These are phyloP conservation scores for Lytechinus pictus DNA, from an alignment of 35 echinoderm and acorn worm species.

Conservation along the genomic window DNA sequence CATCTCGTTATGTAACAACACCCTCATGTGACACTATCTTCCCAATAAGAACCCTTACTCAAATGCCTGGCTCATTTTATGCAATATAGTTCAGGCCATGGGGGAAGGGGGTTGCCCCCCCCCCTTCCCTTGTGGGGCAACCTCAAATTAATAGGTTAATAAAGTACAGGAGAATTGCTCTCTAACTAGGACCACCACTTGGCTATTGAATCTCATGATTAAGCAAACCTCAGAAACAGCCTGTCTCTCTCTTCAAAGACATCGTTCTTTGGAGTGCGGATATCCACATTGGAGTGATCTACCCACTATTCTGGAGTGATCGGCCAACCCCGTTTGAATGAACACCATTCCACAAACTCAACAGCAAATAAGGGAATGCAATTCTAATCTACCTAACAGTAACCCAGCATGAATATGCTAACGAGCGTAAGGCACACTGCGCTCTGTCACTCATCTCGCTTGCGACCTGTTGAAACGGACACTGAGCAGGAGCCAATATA, in stretches of 20 bases:
- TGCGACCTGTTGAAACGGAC: slow-evolving; percentile 40
- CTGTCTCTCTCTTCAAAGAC: not conserved
- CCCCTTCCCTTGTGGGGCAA: too few relatives aligned
- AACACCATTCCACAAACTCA: slow-evolving; percentile 7
- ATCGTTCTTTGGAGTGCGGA: not conserved
- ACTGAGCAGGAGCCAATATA: slow-evolving; percentile 43
- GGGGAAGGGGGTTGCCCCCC: too few relatives aligned
- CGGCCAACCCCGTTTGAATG: not conserved
- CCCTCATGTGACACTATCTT: too few relatives aligned
- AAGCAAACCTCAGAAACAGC: not conserved
- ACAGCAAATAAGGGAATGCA: not conserved
- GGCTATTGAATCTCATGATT: not conserved
- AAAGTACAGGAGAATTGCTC: not conserved
- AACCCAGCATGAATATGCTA: slow-evolving; percentile 29
- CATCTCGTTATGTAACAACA: too few relatives aligned
- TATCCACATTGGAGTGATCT: too few relatives aligned
- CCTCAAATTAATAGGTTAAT: not conserved
- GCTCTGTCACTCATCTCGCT: slow-evolving; percentile 37
- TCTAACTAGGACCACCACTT: not conserved
- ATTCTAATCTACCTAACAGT: not conserved
- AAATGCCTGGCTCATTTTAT: too few relatives aligned
- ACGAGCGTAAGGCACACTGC: slow-evolving; percentile 30
- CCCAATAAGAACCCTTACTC: too few relatives aligned
- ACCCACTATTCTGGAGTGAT: not conserved
- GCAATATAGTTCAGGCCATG: too few relatives aligned